These are phyloP conservation scores for Halotydeus destructor DNA, from an alignment of 1,140 invertebrate genomes.

Conservation along the genomic window DNA sequence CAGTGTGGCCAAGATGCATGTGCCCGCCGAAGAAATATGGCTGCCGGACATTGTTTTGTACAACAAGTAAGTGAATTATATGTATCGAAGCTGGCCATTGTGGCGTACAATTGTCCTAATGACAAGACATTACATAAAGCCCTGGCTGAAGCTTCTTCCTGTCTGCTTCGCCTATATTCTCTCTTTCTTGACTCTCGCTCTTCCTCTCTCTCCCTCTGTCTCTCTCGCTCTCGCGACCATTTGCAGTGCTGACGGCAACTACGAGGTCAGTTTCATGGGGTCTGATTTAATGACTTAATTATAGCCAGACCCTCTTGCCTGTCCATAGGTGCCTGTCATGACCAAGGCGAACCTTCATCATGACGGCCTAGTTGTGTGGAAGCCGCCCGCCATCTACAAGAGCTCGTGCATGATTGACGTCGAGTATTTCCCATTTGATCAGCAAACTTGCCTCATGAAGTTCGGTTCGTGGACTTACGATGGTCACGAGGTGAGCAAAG, in stretches of 20 bases:
- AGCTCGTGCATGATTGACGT: conserved; percentile 94
- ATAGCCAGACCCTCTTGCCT: conserved; percentile 4
- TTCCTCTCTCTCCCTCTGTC: too few species aligned
- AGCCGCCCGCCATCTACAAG: conserved; percentile 74
- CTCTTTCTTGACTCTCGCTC: too few species aligned
- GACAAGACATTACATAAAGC: not conserved
- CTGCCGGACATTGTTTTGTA: conserved; percentile 81
- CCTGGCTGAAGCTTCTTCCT: not conserved
- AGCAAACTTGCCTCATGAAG: conserved; percentile 86
- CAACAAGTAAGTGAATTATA: conserved; percentile 54
- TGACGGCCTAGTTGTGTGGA: conserved; percentile 43
- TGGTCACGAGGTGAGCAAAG: conserved; percentile 36
- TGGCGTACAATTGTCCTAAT: conserved; percentile 7
- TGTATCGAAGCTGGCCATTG: conserved; percentile 9
- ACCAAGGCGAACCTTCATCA: conserved; percentile 79
- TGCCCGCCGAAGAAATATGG: conserved; percentile 87
- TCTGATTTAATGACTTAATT: conserved; percentile 34
- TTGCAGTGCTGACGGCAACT: conserved; percentile 77
- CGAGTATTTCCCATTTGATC: conserved; percentile 82
- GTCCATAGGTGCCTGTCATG: too few species aligned
- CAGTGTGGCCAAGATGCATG: conserved; percentile 74
- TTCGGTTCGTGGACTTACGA: conserved; percentile 97
- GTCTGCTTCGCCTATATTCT: too few species aligned
- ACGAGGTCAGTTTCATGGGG: conserved; percentile 87
- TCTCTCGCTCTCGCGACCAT: too few species aligned